These are phyloP conservation scores for Leontocebus nigricollis DNA, from an alignment of 2,797 vertebrate species.

Conservation along the genomic window DNA sequence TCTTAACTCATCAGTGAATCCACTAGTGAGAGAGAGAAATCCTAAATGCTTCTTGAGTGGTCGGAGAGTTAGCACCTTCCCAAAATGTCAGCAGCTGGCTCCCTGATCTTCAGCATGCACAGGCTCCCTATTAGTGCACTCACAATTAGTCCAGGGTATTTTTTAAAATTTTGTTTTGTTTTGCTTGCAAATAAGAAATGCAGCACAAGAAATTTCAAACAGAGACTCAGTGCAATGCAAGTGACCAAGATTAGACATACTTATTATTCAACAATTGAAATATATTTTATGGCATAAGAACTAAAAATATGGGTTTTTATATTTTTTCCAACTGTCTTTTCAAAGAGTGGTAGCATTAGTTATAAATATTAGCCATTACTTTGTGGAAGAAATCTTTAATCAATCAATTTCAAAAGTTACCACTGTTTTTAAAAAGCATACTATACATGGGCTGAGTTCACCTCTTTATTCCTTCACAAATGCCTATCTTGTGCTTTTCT, in stretches of 20 bases:
- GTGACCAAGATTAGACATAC: neutral
- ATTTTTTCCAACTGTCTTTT: neutral
- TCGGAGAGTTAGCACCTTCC: neutral
- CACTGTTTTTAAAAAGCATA: neutral
- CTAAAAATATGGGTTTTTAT: neutral
- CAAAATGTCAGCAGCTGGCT: neutral
- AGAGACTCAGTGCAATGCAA: neutral
- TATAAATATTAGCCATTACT: conserved; percentile 11
- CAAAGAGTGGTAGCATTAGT: neutral
- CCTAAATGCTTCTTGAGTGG: neutral
- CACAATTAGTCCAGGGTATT: neutral
- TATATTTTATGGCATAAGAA: neutral
- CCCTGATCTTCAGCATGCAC: neutral
- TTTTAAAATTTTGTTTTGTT: neutral
- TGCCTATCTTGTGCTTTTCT: conserved; percentile 29
- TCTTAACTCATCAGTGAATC: neutral
- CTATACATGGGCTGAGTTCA: neutral
- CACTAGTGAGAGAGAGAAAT: conserved; percentile 22
- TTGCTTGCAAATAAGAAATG: neutral
- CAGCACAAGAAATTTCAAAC: neutral
- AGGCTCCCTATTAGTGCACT: neutral
- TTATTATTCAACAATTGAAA: neutral
- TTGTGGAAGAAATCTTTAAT: conserved; percentile 9
- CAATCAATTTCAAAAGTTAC: neutral
- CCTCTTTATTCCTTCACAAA: conserved; percentile 11